Evolutionary conservation across 2,113 vertebrate genomes (phyloP).

Genomic region (Balaeniceps rex): DNA sequence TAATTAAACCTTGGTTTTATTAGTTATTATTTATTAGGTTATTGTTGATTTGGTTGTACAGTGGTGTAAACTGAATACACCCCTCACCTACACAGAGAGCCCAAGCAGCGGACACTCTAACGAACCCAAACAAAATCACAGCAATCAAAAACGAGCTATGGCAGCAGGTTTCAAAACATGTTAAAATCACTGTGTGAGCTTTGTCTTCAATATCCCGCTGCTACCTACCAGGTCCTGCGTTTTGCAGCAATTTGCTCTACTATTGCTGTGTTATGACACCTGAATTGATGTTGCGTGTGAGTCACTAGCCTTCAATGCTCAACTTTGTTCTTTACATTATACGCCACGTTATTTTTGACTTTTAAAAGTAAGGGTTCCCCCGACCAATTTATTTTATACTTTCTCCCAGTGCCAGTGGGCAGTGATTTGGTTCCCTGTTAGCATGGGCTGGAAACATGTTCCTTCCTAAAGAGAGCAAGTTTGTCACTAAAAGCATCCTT

Average conservation of each 20-base stretch:
- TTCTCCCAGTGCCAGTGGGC: neutral
- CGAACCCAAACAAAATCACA: constrained; percentile 3
- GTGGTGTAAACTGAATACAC: neutral
- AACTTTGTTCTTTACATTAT: constrained; percentile 15
- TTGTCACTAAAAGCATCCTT: neutral
- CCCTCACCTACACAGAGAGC: neutral
- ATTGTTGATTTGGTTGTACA: neutral
- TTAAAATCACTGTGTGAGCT: constrained; percentile 11
- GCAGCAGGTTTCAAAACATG: constrained; percentile 25
- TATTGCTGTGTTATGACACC: neutral
- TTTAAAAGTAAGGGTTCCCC: neutral
- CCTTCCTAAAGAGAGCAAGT: neutral
- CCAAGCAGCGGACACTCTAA: neutral
- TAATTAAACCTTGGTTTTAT: neutral
- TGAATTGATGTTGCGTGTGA: neutral
- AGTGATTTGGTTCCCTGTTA: neutral
- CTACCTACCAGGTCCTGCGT: neutral
- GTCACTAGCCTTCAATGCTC: neutral
- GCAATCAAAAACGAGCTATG: neutral
- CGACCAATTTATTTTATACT: neutral
- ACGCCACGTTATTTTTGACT: neutral
- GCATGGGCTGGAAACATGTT: neutral
- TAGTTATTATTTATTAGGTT: constrained; percentile 2
- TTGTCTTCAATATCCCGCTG: neutral
- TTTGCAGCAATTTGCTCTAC: constrained; percentile 26